Base-by-base conservation (phyloP, 2,113 vertebrate species). In the Chaetorhynchus papuensis region DNA sequence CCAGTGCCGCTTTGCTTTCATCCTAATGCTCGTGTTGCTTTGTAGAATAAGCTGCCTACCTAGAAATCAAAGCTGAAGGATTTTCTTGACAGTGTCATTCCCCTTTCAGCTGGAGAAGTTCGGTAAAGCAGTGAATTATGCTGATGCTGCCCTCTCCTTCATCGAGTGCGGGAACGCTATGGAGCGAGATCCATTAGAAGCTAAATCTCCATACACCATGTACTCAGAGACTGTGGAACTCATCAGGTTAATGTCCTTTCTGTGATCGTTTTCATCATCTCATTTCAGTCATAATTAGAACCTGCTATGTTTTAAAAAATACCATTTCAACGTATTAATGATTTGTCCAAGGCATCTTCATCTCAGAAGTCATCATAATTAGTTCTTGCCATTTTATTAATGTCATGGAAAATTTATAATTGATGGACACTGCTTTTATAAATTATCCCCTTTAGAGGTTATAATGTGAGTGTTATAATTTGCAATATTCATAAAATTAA, bases 151-250 rank as follows among this genome's bases (percentile, higher is more conserved):
- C 50, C 98, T 99, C 82, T 99, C 99, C 59, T 99, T 99, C 98
- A 99, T 99, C 17, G 99, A 99, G 95, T 99, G 99, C 13, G 99
- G 99, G 86, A 99, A 99, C 5, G 99, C 99, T 6, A 99, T 99
- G 99, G 99, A 99, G 97, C 98, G 99, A 63, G 99, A 99, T 97
- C 99, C 99, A 30, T 98, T 99, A 82, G 99, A 99, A 97, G 99
- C 99, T 66, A 99, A 99, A 97, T 99, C 99, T 54, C 99, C 99
- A 1, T 99, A 99, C 83, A 99, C 99, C 87, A 99, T 99, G 99
- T 99, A 99, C 98, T 99, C 99, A 1, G 99, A 99, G 98, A 99
- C 99, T 11, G 99, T 99, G 96, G 99, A 99, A 98, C 99, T 99
- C 92, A 99, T 99, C 98, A 99, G 99, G 99, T 99, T 96, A 98